phyloP scores from a whole-genome alignment of 2,888 invertebrate genomes.

The Drosophila kuntzei region DNA sequence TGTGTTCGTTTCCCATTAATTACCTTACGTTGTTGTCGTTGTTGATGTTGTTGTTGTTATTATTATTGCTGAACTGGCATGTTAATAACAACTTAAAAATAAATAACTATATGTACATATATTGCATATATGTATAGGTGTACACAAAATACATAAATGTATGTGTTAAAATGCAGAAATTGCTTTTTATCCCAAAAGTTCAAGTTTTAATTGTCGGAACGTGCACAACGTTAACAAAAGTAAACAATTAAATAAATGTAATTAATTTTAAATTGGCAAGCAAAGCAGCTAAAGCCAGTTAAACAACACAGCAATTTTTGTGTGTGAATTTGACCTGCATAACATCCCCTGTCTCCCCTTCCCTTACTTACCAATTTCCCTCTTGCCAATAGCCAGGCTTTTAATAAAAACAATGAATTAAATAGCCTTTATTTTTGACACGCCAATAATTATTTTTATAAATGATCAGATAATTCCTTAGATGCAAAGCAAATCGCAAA shows the following conservation, averaged over 20 bases:
- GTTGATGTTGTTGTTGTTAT: constrained; percentile 23
- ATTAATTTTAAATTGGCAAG: constrained; percentile 69
- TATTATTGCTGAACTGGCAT: constrained; percentile 48
- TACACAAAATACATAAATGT: constrained; percentile 15
- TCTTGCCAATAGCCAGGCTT: constrained; percentile 1
- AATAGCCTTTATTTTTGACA: constrained; percentile 32
- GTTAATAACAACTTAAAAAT: constrained; percentile 73
- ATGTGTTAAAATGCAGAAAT: constrained; percentile 60
- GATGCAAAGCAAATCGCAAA: constrained; percentile 2
- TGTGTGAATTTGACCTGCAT: constrained; percentile 53
- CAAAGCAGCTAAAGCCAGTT: constrained; percentile 41
- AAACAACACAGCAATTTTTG: constrained; percentile 43
- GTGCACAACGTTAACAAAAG: constrained; percentile 64
- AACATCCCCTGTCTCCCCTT: not conserved
- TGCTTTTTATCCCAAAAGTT: constrained; percentile 68
- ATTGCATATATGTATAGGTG: constrained; percentile 17
- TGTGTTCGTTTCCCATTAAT: constrained; percentile 67
- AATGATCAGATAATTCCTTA: constrained; percentile 6
- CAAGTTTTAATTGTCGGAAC: constrained; percentile 66
- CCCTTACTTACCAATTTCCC: not conserved
- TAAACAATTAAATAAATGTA: constrained; percentile 73
- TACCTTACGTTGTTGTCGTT: constrained; percentile 40
- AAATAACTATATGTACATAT: constrained; percentile 59
- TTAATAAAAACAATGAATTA: constrained; percentile 30
- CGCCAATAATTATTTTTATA: constrained; percentile 18